Base-by-base conservation (phyloP, 2,113 vertebrate genomes). In the Camelus dromedarius region DNA sequence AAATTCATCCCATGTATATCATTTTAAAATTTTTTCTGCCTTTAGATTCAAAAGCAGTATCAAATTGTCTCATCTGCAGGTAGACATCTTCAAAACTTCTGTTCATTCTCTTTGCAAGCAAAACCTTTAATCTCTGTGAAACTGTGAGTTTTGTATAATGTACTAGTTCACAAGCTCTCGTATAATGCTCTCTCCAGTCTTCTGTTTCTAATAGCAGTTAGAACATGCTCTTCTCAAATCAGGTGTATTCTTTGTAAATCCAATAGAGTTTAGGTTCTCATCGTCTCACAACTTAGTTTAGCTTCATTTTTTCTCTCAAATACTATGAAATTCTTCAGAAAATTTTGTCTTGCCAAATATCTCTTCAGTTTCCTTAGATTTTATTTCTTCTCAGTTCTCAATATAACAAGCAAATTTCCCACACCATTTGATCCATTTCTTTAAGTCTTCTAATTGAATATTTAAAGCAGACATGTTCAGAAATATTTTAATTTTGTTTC, bases 241-340 rank as follows among this genome's bases (percentile, higher is more conserved):
- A 13, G 56, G 3, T 66, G 10, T 77, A 92, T 94, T 95, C 42
- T 69, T 87, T 72, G 18, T 76, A 92, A 83, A 85, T 66, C 60
- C 64, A 62, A 2, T 48, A 30, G 8, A 52, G 14, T 77, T 91
- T 96, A 79, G 42, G 46, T 62, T 93, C 16, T 24, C 20, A 54
- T 86, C 24, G 20, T 75, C 81, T 84, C n/a, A 72, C 70, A 70
- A 54, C 24, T 73, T 82, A 32, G 58, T 52, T 86, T 81, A 77
- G 16, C 32, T 75, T 87, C 32, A 38, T 85, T 73, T 88, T 94
- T 38, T 88, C 81, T 91, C 15, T 95, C 60, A 91, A 75, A 67
- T 91, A 66, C 42, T 82, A 67, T 56, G 76, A 75, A 42, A 24
- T 14, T 87, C 64, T 96, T 87, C 62, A 52, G 77, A 70, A 87